A percentile compares a stretch with the other conserved stretches of the same genome.
phyloP scores from a whole-genome alignment of 2,888 invertebrate genomes.

The Desoria tigrina region DNA sequence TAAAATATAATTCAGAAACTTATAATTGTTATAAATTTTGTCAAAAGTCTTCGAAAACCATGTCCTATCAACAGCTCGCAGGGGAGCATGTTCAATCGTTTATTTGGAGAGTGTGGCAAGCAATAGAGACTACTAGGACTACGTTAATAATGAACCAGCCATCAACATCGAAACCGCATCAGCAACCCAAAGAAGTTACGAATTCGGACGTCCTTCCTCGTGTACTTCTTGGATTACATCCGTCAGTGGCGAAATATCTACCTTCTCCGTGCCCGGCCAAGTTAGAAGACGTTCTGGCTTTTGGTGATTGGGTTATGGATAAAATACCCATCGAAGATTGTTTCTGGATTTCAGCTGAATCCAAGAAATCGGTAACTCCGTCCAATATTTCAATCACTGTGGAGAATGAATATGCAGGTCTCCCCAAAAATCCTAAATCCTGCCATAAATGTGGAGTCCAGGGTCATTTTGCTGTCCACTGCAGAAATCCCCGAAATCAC shows the following conservation, averaged over 20 bases:
- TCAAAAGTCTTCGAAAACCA: neutral
- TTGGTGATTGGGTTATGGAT: neutral
- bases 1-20: neutral
- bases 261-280: neutral
- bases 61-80: neutral
- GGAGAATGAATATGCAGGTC: neutral
- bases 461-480: slow-evolving; percentile 21
- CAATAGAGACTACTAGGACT: neutral
- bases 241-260: neutral
- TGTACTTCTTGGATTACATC: neutral
- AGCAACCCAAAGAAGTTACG: too few relatives aligned
- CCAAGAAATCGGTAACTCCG: neutral
- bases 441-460: slow-evolving; percentile 20
- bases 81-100: slow-evolving; percentile 16
- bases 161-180: too few relatives aligned
- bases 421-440: neutral
- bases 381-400: neutral
- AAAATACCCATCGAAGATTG: neutral
- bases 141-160: too few relatives aligned
- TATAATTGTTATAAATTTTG: neutral
- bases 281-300: neutral
- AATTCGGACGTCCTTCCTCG: neutral
- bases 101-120: slow-evolving; percentile 1
- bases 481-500: slow-evolving; percentile 12
- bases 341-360: neutral